phyloP scores from a whole-genome alignment of 1,140 invertebrate species.

The Pogonomyrmex barbatus region DNA sequence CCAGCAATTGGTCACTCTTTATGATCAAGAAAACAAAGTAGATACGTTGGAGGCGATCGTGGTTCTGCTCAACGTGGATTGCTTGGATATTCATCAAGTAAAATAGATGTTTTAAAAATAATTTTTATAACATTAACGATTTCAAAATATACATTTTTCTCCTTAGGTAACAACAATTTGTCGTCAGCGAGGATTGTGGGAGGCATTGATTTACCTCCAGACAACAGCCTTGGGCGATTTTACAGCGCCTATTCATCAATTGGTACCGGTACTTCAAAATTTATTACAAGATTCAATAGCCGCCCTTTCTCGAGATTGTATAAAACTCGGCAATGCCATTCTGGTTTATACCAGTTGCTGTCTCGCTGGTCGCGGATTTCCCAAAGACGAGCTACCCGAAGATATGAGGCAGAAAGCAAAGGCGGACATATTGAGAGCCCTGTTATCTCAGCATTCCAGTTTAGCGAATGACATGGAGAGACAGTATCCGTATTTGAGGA shows the following conservation, averaged over 20 bases:
- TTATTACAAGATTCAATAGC: slow-evolving; percentile 78
- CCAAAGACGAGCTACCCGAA: slow-evolving; percentile 93
- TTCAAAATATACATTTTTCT: neutral
- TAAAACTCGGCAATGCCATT: slow-evolving; percentile 94
- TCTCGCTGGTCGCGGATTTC: slow-evolving; percentile 96
- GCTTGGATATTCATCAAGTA: slow-evolving; percentile 95
- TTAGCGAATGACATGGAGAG: slow-evolving; percentile 89
- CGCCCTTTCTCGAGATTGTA: slow-evolving; percentile 83
- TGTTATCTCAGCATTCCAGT: slow-evolving; percentile 90
- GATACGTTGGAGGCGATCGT: slow-evolving; percentile 92
- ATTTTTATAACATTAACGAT: neutral
- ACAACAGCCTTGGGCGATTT: slow-evolving; percentile 95
- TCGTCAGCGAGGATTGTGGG: slow-evolving; percentile 92
- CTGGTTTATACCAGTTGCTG: slow-evolving; percentile 97
- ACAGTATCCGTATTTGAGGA: slow-evolving; percentile 92
- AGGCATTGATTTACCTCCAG: slow-evolving; percentile 95
- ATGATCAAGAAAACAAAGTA: slow-evolving; percentile 86
- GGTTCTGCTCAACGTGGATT: slow-evolving; percentile 93
- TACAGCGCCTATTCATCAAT: slow-evolving; percentile 93
- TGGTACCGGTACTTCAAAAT: slow-evolving; percentile 87
- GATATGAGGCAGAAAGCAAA: slow-evolving; percentile 90
- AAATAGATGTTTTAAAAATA: neutral
- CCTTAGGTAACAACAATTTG: slow-evolving; percentile 90
- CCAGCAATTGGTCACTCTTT: slow-evolving; percentile 89
- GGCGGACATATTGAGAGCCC: slow-evolving; percentile 90